phyloP scores from a whole-genome alignment of 2,888 invertebrate genomes.

The Diadegma fenestrale region DNA sequence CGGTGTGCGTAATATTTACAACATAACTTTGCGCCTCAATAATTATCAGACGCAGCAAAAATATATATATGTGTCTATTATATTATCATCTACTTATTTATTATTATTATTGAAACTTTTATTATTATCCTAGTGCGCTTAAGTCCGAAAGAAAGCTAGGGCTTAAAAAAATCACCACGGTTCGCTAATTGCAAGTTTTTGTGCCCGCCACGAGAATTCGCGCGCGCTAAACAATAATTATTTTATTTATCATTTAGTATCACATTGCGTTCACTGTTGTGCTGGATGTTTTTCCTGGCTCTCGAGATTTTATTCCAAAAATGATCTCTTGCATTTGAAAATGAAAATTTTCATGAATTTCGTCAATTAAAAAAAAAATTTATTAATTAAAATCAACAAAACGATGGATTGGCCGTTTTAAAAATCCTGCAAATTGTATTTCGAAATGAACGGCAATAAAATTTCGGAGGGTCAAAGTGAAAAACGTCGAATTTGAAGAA shows the following conservation, averaged over 20 bases:
- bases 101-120: constrained; percentile 47
- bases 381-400: too few species aligned
- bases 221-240: constrained; percentile 82
- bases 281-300: constrained; percentile 82
- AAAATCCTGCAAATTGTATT: background rate
- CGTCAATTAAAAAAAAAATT: too few species aligned
- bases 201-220: constrained; percentile 75
- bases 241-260: constrained; percentile 84
- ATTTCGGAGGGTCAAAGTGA: background rate
- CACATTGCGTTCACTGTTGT: constrained; percentile 84
- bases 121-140: constrained; percentile 60
- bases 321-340: background rate
- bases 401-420: too few species aligned
- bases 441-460: background rate
- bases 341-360: too few species aligned
- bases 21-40: constrained; percentile 41
- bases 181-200: constrained; percentile 69
- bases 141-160: constrained; percentile 64
- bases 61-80: constrained; percentile 54
- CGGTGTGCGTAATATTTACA: constrained; percentile 66
- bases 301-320: constrained; percentile 64
- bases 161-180: constrained; percentile 67
- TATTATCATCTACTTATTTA: constrained; percentile 51
- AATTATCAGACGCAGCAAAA: constrained; percentile 25
- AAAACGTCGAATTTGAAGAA: constrained; percentile 1